phyloP scores from a whole-genome alignment of 2,797 vertebrate genomes.

The Hyperoplus immaculatus region DNA sequence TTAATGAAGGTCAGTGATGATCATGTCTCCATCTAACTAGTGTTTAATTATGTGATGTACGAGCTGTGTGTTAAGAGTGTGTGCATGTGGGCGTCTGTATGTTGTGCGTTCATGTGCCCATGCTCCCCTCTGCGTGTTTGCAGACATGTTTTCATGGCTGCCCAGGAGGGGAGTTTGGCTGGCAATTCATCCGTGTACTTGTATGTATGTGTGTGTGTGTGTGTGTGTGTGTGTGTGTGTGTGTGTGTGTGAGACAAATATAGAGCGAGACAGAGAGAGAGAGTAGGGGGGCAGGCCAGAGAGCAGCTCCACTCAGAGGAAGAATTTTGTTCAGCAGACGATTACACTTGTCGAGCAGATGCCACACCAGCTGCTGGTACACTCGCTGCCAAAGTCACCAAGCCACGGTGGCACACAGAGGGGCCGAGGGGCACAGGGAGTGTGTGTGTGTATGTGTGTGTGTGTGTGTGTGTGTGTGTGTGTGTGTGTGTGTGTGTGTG shows the following conservation, averaged over 20 bases:
- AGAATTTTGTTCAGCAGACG: slow-evolving; percentile 87
- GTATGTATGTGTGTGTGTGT: slow-evolving; percentile 24
- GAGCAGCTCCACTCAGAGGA: slow-evolving; percentile 78
- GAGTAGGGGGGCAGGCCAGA: slow-evolving; percentile 68
- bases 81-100: slow-evolving; percentile 23
- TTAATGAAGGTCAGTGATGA: slow-evolving; percentile 66
- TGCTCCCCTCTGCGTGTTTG: slow-evolving; percentile 49
- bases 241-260: slow-evolving; percentile 32
- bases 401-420: slow-evolving; percentile 77
- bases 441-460: slow-evolving; percentile 50
- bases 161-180: slow-evolving; percentile 70
- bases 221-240: slow-evolving; percentile 30
- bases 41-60: slow-evolving; percentile 62
- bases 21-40: slow-evolving; percentile 63
- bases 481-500: slow-evolving; percentile 25
- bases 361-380: slow-evolving; percentile 84
- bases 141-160: slow-evolving; percentile 68
- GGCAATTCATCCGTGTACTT: slow-evolving; percentile 27
- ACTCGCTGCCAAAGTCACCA: slow-evolving; percentile 80
- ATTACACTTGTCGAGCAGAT: slow-evolving; percentile 89
- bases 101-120: slow-evolving; percentile 26
- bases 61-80: slow-evolving; percentile 28
- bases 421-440: slow-evolving; percentile 66
- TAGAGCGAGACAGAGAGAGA: slow-evolving; percentile 1
- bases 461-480: slow-evolving; percentile 40